Evolutionary conservation across 2,888 invertebrate species (phyloP).

Genomic region (Timema cristinae): DNA sequence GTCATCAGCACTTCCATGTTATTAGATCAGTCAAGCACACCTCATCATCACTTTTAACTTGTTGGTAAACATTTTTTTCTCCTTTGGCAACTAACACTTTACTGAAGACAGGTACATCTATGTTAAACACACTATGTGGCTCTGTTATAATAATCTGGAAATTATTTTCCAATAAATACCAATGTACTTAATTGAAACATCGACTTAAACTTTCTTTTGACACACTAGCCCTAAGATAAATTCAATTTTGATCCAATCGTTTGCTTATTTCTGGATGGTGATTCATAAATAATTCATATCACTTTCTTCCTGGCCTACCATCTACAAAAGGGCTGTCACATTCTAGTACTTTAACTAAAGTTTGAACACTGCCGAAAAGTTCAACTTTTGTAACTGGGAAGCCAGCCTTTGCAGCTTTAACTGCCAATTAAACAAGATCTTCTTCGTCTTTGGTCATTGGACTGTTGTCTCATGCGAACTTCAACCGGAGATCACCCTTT

Average conservation of each 20-base stretch:
- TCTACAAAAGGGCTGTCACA: constrained; percentile 25
- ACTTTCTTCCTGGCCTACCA: constrained; percentile 35
- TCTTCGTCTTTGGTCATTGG: not conserved
- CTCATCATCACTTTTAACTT: constrained; percentile 38
- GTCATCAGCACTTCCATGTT: constrained; percentile 36
- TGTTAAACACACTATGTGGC: constrained; percentile 39
- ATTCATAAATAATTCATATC: constrained; percentile 39
- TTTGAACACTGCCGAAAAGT: not conserved
- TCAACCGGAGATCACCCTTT: too few relatives aligned
- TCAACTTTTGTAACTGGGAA: not conserved
- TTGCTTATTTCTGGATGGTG: constrained; percentile 38
- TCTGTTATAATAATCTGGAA: constrained; percentile 35
- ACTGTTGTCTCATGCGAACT: too few relatives aligned
- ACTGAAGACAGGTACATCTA: constrained; percentile 42
- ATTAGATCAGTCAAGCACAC: constrained; percentile 37
- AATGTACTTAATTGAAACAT: constrained; percentile 38
- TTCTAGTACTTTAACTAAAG: not conserved
- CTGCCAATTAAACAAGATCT: not conserved
- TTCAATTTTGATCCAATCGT: constrained; percentile 38
- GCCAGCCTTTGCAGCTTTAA: not conserved
- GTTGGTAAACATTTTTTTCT: constrained; percentile 24
- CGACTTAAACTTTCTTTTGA: constrained; percentile 36
- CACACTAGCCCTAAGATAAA: constrained; percentile 34
- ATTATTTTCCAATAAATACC: constrained; percentile 35
- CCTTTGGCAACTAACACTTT: constrained; percentile 39